Evolutionary conservation across 1,140 invertebrate genomes (phyloP).

Genomic region (Hestina assimilis): DNA sequence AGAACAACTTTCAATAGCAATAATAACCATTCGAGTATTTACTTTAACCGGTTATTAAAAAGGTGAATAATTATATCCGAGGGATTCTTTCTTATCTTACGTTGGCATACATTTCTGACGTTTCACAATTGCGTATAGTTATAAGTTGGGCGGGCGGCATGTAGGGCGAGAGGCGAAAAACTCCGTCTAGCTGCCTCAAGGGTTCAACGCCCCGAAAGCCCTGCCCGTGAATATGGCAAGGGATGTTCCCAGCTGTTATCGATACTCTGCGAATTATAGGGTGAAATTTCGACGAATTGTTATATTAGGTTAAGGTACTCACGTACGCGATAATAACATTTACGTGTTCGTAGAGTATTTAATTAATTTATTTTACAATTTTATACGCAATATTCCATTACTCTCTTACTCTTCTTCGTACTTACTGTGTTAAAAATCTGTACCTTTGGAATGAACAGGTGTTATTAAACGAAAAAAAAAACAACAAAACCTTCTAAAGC

Average conservation of each 20-base stretch:
- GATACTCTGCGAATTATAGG: constrained; percentile 37
- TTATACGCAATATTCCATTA: no score
- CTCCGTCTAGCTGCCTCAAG: constrained; percentile 57
- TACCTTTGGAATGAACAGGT: no score
- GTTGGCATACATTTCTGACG: neutral
- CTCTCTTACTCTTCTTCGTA: neutral
- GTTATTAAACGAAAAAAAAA: no score
- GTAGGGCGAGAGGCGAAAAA: constrained; percentile 71
- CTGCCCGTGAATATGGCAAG: constrained; percentile 66
- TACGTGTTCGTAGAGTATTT: neutral
- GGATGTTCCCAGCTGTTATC: constrained; percentile 60
- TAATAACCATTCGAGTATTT: constrained; percentile 2
- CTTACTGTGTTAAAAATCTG: no score
- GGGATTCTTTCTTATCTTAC: neutral
- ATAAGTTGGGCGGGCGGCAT: constrained; percentile 64
- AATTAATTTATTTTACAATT: no score
- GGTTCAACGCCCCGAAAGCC: constrained; percentile 63
- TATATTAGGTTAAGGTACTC: neutral
- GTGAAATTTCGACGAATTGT: neutral
- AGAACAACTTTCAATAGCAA: constrained; percentile 19
- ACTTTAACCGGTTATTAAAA: constrained; percentile 3
- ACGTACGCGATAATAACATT: neutral
- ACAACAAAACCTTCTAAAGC: neutral
- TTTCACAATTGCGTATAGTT: constrained; percentile 9
- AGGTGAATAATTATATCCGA: neutral